Base-by-base conservation (phyloP, 2,797 vertebrate genomes). In the Echiichthys vipera region DNA sequence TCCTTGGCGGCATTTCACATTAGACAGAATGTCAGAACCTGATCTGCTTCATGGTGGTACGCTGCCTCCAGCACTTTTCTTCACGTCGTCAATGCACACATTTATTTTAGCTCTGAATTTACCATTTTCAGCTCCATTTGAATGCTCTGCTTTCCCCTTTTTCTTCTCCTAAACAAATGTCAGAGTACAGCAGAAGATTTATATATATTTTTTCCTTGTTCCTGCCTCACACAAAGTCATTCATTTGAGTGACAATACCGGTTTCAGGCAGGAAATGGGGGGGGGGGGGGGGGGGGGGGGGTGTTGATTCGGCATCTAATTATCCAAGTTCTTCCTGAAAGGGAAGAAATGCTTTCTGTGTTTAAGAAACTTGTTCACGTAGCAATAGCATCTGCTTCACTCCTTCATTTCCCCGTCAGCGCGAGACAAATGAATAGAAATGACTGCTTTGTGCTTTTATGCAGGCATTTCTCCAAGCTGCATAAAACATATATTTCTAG, bases 381-480 rank as follows among this genome's bases (percentile, higher is more conserved):
- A 87, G 88, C 89, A 89, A 83, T 77, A 86, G 89, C 92, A 91
- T 94, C 89, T 88, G 88, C 81, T 77, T 86, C 87, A 85, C 89
- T 85, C 83, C 62, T 83, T 85, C 75, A 88, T 92, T 92, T 89
- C 85, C 85, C 88, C 84, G 88, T 91, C 88, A 91, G 87, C 85
- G 54, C 84, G 77, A 90, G 88, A 89, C 89, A 94, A 93, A 92
- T 93, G 93, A 94, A 93, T 93, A 90, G 91, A 93, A 93, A 93
- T 90, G 88, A 86, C 88, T 89, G 86, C 86, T 90, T 92, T 89
- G 88, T 89, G 89, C 87, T 88, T 93, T 91, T 88, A 88, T 83
- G 81, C 86, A 76, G 81, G 77, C 67, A 69, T 85, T 80, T 90
- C 87, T 86, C 75, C 78, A 36, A 85, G 82, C 88, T 74, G 89